phyloP scores from a whole-genome alignment of 2,888 invertebrate species.

The Gortyna flavago region DNA sequence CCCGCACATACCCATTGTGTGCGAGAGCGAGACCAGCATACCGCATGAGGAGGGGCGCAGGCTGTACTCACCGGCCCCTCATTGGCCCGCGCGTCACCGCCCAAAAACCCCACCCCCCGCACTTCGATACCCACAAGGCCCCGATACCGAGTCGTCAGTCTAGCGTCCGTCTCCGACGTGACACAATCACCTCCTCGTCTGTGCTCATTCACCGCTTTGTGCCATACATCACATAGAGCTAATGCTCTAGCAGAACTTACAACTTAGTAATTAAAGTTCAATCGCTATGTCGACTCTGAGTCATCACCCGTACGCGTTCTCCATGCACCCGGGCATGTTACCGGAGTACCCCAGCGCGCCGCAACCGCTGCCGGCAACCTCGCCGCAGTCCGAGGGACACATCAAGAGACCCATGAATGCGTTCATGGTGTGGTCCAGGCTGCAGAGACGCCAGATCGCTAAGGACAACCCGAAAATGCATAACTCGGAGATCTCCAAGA shows the following conservation, averaged over 20 bases:
- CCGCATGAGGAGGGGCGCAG: conserved; percentile 82
- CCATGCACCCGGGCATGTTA: conserved; percentile 88
- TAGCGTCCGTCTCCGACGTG: conserved; percentile 87
- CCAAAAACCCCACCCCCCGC: conserved; percentile 83
- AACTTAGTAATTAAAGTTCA: conserved; percentile 69
- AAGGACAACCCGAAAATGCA: conserved; percentile 98
- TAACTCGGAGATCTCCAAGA: conserved; percentile 97
- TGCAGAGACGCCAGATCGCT: conserved; percentile 97
- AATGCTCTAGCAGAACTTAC: conserved; percentile 79
- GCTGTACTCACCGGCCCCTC: conserved; percentile 74
- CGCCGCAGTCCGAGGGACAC: conserved; percentile 92
- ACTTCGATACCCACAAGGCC: conserved; percentile 78
- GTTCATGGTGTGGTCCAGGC: conserved; percentile 99
- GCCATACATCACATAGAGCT: conserved; percentile 81
- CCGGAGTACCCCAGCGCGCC: conserved; percentile 85
- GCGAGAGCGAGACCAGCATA: conserved; percentile 72
- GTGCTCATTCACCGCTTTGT: conserved; percentile 85
- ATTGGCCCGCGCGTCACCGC: conserved; percentile 82
- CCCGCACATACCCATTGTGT: conserved; percentile 63
- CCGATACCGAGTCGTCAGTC: conserved; percentile 82
- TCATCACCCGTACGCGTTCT: conserved; percentile 89
- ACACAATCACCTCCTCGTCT: conserved; percentile 81
- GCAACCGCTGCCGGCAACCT: conserved; percentile 86
- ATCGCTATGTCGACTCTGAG: conserved; percentile 86
- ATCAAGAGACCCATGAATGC: conserved; percentile 99